Evolutionary conservation across 2,113 vertebrate genomes (phyloP).

Genomic region (Felis chaus): DNA sequence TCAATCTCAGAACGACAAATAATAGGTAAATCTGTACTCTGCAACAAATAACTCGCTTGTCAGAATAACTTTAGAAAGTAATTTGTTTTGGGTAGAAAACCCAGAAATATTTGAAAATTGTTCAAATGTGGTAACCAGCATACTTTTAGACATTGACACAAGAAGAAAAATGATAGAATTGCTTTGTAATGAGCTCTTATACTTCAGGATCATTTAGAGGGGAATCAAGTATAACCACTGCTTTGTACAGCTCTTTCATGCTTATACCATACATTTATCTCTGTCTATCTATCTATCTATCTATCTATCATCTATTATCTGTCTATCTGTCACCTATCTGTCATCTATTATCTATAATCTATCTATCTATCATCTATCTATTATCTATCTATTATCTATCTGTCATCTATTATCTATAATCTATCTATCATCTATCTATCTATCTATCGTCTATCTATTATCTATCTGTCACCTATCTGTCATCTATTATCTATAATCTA

Average conservation of each 20-base stretch:
- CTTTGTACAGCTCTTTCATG: neutral
- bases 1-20: neutral
- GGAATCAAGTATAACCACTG: neutral
- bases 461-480: too few species aligned
- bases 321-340: too few species aligned
- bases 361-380: too few species aligned
- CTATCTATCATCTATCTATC: neutral
- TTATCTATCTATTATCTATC: too few species aligned
- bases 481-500: too few species aligned
- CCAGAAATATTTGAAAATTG: neutral
- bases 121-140: neutral
- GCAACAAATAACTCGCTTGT: neutral
- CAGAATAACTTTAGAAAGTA: neutral
- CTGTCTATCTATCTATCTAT: neutral
- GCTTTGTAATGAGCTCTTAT: neutral
- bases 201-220: neutral
- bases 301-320: neutral
- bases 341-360: too few species aligned
- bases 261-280: neutral
- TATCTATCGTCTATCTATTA: neutral
- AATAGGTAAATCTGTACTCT: neutral
- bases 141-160: neutral
- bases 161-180: neutral
- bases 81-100: neutral
- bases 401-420: neutral